Evolutionary conservation across 2,888 invertebrate genomes (phyloP).

Genomic region (Pollenia angustigena): DNA sequence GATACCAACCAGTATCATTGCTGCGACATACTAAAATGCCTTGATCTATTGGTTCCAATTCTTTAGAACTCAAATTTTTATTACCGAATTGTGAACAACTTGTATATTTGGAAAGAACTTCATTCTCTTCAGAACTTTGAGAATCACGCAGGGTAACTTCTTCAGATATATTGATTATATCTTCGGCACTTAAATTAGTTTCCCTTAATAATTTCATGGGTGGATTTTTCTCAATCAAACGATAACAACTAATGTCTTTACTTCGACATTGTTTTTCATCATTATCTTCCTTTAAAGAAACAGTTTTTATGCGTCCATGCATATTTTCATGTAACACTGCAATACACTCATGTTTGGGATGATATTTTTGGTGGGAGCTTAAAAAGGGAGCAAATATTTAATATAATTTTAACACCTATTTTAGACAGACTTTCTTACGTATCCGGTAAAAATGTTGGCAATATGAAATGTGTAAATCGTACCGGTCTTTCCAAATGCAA

Average conservation of each 20-base stretch:
- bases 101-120: conserved; percentile 77
- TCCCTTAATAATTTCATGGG: conserved; percentile 76
- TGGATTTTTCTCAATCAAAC: conserved; percentile 78
- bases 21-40: conserved; percentile 89
- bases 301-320: conserved; percentile 85
- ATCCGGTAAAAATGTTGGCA: conserved; percentile 87
- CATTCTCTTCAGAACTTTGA: conserved; percentile 66
- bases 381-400: background rate
- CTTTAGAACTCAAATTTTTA: conserved; percentile 66
- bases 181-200: conserved; percentile 78
- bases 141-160: conserved; percentile 75
- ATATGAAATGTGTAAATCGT: conserved; percentile 87
- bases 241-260: conserved; percentile 78
- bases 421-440: conserved; percentile 79
- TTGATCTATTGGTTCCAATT: conserved; percentile 85
- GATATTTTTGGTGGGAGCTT: conserved; percentile 35
- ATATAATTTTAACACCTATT: background rate
- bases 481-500: conserved; percentile 87
- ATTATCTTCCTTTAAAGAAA: conserved; percentile 83
- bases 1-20: conserved; percentile 88
- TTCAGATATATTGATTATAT: conserved; percentile 78
- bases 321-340: conserved; percentile 87
- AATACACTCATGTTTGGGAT: conserved; percentile 86
- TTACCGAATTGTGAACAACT: conserved; percentile 79
- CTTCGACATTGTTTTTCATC: conserved; percentile 75